Base-by-base conservation (phyloP, 2,888 invertebrate genomes). In the Clunio marinus region DNA sequence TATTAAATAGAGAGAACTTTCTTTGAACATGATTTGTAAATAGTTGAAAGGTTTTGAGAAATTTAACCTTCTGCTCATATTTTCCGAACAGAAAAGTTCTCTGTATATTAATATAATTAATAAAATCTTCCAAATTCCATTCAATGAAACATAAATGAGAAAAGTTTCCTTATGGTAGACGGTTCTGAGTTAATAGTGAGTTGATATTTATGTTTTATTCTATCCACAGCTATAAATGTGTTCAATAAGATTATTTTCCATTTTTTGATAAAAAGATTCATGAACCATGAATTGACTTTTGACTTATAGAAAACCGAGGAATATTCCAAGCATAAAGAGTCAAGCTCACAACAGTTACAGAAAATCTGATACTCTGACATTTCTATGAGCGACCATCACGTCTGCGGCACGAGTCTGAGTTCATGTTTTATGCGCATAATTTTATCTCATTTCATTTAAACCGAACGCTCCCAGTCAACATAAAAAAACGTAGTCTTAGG, bases 341-440 rank as follows among this genome's bases (percentile, higher is more conserved):
- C 15, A 15, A 2, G 41, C 10, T 41, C 41, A 15, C 10, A 41
- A 41, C 10, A 15, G 41, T 41, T 41, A 41, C 41, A 41, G n/a
- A 10, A 15, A 41, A n/a, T 41, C 15, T 41, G 41, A 41, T 41
- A 41, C 15, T 41, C 15, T 41, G 10, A 15, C 41, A 41, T 15
- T 41, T 8, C 4, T 8, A 32, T 10, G 32, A 32, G 15, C n/a
- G 51, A 20, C 51, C 51, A 51, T 51, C 51, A 51, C 51, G 32
- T 20, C 60, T 60, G 27, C 13, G 15, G 60, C 57, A 25, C 17
- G 60, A 4, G 2, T 5, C 1, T 27, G 60, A 35, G 32, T 35
- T 32, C 37, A 60, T 60, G 37, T 35, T 20, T 60, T 32, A 60
- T 60, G 60, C 60, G 60, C 60, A 60, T 60, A 60, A 60, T 35